These are phyloP conservation scores for Lophura swinhoii DNA, from an alignment of 2,797 vertebrate genomes.

Conservation along the genomic window DNA sequence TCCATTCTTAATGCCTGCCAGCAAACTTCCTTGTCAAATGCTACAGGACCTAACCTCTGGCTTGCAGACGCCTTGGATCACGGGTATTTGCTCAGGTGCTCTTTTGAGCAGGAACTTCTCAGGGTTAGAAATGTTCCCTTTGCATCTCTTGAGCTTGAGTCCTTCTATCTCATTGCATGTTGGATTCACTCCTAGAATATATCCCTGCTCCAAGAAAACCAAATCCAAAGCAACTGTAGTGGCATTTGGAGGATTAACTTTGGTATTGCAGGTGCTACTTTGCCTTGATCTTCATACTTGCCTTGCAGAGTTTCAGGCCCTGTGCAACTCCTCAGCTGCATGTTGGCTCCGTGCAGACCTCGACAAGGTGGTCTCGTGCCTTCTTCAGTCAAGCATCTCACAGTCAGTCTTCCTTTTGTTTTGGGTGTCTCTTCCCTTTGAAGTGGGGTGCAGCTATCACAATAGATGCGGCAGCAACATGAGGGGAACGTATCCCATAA, in stretches of 20 bases:
- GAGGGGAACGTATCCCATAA: constrained; percentile 64
- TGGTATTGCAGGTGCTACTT: background rate
- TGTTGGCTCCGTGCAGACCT: background rate
- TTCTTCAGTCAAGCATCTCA: constrained; percentile 54
- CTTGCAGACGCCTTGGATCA: background rate
- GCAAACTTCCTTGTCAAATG: background rate
- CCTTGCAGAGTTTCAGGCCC: background rate
- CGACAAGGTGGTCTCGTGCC: constrained; percentile 16
- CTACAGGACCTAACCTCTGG: background rate
- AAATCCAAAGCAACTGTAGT: background rate
- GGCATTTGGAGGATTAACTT: background rate
- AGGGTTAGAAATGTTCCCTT: background rate
- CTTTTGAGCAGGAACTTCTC: background rate
- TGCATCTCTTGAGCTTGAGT: background rate
- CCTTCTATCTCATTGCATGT: background rate
- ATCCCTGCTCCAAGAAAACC: background rate
- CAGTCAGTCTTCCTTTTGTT: constrained; percentile 67
- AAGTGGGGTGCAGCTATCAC: constrained; percentile 50
- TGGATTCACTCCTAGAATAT: background rate
- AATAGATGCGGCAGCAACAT: constrained; percentile 53
- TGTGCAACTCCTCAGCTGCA: background rate
- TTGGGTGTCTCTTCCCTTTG: constrained; percentile 58
- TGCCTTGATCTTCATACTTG: background rate
- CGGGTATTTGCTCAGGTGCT: background rate
- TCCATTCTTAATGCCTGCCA: background rate